phyloP scores from a whole-genome alignment of 2,113 vertebrate genomes.

The Poeciliopsis occidentalis region DNA sequence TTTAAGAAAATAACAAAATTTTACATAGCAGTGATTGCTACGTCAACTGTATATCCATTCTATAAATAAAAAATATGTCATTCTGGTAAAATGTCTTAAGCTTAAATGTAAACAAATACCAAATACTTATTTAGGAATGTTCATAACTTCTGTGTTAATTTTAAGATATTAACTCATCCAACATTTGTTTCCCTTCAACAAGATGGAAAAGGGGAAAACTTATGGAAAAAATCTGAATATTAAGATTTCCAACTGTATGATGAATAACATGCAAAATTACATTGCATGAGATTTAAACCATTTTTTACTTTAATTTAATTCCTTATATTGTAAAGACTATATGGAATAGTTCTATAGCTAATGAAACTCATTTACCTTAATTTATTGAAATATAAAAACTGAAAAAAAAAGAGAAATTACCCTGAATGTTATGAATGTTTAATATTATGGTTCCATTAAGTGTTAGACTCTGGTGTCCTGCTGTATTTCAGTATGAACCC shows the following conservation, averaged over 20 bases:
- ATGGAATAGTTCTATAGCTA: not conserved
- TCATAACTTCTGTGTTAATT: not conserved
- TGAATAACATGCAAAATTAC: not conserved
- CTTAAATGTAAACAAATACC: slow-evolving; percentile 51
- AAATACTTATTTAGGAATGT: slow-evolving; percentile 52
- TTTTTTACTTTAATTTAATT: not conserved
- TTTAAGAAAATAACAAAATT: slow-evolving; percentile 8
- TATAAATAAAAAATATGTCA: slow-evolving; percentile 9
- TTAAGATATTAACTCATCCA: not conserved
- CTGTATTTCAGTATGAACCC: not conserved
- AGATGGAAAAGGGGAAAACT: not conserved
- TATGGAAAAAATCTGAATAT: not conserved
- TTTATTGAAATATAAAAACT: not conserved
- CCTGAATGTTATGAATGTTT: not conserved
- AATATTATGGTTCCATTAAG: not conserved
- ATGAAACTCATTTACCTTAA: not conserved
- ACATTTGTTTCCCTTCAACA: not conserved
- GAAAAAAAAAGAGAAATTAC: not conserved
- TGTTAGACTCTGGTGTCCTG: not conserved
- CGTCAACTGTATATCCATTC: slow-evolving; percentile 3
- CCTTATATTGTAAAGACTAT: not conserved
- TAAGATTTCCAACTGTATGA: not conserved
- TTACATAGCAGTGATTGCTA: slow-evolving; percentile 24
- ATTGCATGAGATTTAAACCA: not conserved
- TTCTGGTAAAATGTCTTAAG: slow-evolving; percentile 18